Evolutionary conservation across 2,797 vertebrate species (phyloP), one percentile per base, ranked within the genome.

Genomic region (Microctenopoma steveboyesi): DNA sequence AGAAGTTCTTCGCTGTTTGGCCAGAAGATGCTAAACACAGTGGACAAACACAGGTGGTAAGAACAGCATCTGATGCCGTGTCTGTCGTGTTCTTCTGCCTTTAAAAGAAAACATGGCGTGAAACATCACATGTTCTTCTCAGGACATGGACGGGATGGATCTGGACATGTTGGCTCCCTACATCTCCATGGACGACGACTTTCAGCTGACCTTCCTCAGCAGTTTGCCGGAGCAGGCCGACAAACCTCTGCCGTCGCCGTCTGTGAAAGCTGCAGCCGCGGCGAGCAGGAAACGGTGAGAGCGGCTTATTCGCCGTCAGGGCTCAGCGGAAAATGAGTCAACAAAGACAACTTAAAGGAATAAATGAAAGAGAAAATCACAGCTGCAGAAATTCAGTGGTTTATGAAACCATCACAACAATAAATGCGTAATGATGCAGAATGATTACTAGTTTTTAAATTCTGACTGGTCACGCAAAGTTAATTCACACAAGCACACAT

Each of bases 181-280:
- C 85, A 97, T 96, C 91, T 96, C 96, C 7, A 97, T 97, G 96
- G 95, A 97, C 0, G 95, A 97, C 0, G 96, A 97, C 86, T 97
- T 97, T 89, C 96, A 96, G 91, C 93, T 96, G 49, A 95, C 84
- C 43, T 85, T 94, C 86, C 74, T 89, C 78, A 89, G 86, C 3
- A 79, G 86, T 60, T 77, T 93, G 47, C 76, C 90, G 0, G 79
- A 91, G 45, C 60, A 81, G 5, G 54, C 49, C 0, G 45, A 73
- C 28, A 12, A 49, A 2, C 4, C 52, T 12, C 3, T 13, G 4
- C 2, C 62, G 2, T 43, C 28, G 4, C 43, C n/a, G 1, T 12
- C 55, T 1, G 5, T 13, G 33, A 55, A 46, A 0, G 56, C 55
- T 0, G 27, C 61, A 0, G 59, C 28, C 25, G 0, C 60, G 1